phyloP scores from a whole-genome alignment of 1,140 invertebrate genomes.

The Drosophila carrolli region DNA sequence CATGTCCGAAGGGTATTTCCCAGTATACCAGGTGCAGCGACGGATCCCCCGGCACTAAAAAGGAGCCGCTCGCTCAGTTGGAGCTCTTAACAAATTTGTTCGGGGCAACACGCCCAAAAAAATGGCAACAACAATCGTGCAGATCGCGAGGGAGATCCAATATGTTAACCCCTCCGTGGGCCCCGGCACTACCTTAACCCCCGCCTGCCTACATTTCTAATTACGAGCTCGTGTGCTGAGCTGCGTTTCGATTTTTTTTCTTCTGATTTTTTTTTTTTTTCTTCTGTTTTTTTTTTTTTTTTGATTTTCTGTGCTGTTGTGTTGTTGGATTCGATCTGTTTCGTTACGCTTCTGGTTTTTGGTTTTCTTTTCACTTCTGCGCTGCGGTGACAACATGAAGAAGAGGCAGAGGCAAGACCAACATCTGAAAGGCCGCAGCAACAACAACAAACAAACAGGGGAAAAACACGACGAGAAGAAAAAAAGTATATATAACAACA shows the following conservation, averaged over 20 bases:
- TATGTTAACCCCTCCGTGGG: constrained; percentile 22
- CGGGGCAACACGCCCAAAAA: constrained; percentile 76
- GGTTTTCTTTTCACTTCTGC: constrained; percentile 64
- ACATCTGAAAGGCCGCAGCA: constrained; percentile 36
- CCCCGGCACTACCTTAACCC: constrained; percentile 3
- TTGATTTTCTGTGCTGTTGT: constrained; percentile 7
- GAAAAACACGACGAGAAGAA: constrained; percentile 28
- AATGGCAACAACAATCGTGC: constrained; percentile 35
- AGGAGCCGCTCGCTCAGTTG: constrained; percentile 80
- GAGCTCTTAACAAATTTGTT: constrained; percentile 84
- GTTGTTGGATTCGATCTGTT: constrained; percentile 51
- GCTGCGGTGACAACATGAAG: constrained; percentile 71
- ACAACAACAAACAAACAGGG: constrained; percentile 27
- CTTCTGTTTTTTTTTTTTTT: constrained; percentile 13
- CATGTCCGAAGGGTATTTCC: constrained; percentile 1
- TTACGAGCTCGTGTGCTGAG: constrained; percentile 75
- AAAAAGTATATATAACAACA: constrained; percentile 31
- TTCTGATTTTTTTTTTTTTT: constrained; percentile 6
- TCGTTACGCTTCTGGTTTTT: constrained; percentile 84
- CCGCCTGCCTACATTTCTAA: constrained; percentile 52
- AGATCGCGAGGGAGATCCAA: constrained; percentile 36
- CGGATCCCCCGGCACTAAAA: constrained; percentile 67
- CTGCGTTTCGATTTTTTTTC: constrained; percentile 37
- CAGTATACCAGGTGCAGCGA: constrained; percentile 62
- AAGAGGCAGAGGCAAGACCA: constrained; percentile 22